These are phyloP conservation scores for Diadumene lineata DNA, from an alignment of 92 coral and sea anemone genomes.

Conservation along the genomic window DNA sequence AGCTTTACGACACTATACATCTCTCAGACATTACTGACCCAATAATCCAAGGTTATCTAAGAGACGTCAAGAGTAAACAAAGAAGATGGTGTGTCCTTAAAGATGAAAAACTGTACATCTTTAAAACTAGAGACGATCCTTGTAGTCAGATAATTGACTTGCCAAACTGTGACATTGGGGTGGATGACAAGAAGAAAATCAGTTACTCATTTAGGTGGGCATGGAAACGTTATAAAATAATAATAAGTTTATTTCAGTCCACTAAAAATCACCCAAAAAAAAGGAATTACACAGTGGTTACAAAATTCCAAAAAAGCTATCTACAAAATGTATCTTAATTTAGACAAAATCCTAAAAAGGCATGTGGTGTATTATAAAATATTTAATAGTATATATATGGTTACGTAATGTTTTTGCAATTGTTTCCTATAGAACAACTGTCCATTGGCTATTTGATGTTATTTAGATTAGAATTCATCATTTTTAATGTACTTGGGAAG, in stretches of 20 bases:
- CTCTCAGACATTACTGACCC: constrained; percentile 69
- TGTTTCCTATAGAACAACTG: no score
- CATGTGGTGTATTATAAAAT: no score
- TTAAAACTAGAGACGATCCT: constrained; percentile 87
- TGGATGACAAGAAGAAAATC: constrained; percentile 87
- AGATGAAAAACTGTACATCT: constrained; percentile 84
- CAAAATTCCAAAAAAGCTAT: no score
- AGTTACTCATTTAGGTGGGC: constrained; percentile 66
- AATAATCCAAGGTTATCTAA: constrained; percentile 84
- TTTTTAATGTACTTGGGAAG: no score
- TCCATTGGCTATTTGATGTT: no score
- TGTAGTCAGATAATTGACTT: constrained; percentile 72
- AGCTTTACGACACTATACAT: constrained; percentile 63
- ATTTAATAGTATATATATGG: no score
- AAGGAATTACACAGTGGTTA: no score
- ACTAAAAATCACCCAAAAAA: no score
- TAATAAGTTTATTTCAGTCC: constrained; percentile 7
- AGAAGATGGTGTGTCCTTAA: constrained; percentile 92
- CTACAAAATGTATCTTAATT: no score
- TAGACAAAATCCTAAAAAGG: no score
- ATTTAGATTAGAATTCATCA: no score
- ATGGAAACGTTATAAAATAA: neutral
- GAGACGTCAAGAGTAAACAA: constrained; percentile 75
- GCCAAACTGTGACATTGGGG: constrained; percentile 84
- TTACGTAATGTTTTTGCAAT: no score